Evolutionary conservation across 1,140 invertebrate genomes (phyloP), one percentile per base, ranked within the genome.

Genomic region (Lanistes nyassanus): DNA sequence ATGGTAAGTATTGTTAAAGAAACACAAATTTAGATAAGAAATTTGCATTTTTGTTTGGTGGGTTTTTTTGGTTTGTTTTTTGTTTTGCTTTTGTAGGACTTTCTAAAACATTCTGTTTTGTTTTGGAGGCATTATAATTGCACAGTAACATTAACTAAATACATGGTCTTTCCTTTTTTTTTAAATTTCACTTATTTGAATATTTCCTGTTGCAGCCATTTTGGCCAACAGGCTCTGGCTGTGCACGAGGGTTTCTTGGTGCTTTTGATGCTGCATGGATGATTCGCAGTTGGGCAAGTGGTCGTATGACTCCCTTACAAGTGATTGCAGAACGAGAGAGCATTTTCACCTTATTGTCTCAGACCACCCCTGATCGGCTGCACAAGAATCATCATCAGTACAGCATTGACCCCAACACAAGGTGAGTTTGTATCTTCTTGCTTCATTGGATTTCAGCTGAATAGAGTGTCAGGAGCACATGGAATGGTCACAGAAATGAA

Each of bases 211-310:
- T 64, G 34, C 85, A 95, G 93, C 97, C 97, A 0, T 99, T 99
- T 89, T 99, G 98, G 98, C 97, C 98, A 4, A 98, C 97, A 0
- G 97, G 98, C 0, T 98, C 97, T 36, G 98, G 98, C 6, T 99
- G 97, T 91, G 98, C 97, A 0, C 91, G 98, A 67, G 98, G 98
- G 37, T 99, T 99, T 89, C 90, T 99, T 0, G 96, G 96, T 64
- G 96, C 95, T 4, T 92, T 99, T 85, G 98, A 99, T 91, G 95
- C 97, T 0, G 96, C 96, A 47, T 99, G 98, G 97, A 95, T 97
- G 79, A 94, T 99, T 58, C 92, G 95, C 79, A 91, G 93, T 47
- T 98, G 96, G 94, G 93, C 94, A 0, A 91, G 92, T 65, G 92
- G 88, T 1, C 87, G 83, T 36, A 83, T 87, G 83, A 90, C 87